Base-by-base conservation (phyloP, 2,797 vertebrate genomes). In the Miichthys miiuy region DNA sequence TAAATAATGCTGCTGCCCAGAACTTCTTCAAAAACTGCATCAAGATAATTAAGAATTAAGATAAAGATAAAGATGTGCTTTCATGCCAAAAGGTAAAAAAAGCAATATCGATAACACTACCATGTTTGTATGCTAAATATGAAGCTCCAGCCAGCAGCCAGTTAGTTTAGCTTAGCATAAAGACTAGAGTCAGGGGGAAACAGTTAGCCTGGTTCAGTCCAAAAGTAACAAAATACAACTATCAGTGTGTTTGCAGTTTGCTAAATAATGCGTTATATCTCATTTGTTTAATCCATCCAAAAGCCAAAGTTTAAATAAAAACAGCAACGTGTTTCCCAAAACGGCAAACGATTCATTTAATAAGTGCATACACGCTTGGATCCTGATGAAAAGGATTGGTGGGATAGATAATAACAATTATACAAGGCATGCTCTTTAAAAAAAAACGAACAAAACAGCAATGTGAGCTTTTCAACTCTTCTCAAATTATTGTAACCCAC, bases 361-460 rank as follows among this genome's bases (percentile, higher is more conserved):
- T n/a, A 70, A 52, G 18, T 48, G 27, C 46, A 27, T 54, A 51
- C 11, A 38, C 20, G 46, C 21, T 62, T 68, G 60, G 48, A 69
- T 65, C 38, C 23, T 52, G 62, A 74, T 65, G n/a, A 58, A 79
- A 71, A 68, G 6, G 47, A 77, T 64, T 60, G 44, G 17, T 21
- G 14, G 10, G 42, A 79, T n/a, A 64, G 27, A 67, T 56, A 41
- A 57, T 60, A 34, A 38, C 16, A 21, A 34, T 55, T 60, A 51
- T 6, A 41, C 21, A 47, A 65, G 2, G n/a, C 47, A 12, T 60
- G 52, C 50, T 27, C 54, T 54, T 41, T 23, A 30, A 30, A 30
- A 30, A 30, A 58, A 56, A 64, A 69, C 66, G 8, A 52, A 56
- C 48, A 78, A 68, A 21, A 47, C 20, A 52, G 38, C 17, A n/a